A percentile compares a stretch with the other conserved stretches of the same genome.
Evolutionary conservation across 2,113 vertebrate species (phyloP).

Genomic region (Platichthys flesus): DNA sequence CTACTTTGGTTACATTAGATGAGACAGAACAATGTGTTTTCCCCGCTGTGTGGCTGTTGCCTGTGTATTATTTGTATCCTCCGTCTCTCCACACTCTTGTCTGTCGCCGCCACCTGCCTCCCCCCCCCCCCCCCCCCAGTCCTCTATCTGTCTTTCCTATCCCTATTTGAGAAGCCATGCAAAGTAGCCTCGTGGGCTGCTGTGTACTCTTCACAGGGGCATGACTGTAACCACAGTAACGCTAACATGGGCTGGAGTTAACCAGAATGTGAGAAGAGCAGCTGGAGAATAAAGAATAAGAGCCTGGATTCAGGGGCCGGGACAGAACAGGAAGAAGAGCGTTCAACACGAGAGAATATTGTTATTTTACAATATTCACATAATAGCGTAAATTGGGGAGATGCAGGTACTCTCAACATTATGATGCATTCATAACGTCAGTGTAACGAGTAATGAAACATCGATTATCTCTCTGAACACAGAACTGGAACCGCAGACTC

Average conservation of each 20-base stretch:
- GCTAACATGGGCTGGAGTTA: conserved; percentile 50
- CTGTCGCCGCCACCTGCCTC: conserved; percentile 13
- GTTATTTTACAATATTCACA: too few relatives aligned
- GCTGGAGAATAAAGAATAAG: conserved; percentile 45
- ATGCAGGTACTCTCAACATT: not conserved
- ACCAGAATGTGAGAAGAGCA: conserved; percentile 49
- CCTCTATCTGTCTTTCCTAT: conserved; percentile 2
- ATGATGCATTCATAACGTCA: not conserved
- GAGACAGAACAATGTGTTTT: conserved; percentile 54
- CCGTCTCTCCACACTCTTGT: conserved; percentile 9
- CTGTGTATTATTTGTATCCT: conserved; percentile 40
- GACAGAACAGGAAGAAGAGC: not conserved
- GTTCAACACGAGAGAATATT: not conserved
- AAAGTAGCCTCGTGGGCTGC: conserved; percentile 43
- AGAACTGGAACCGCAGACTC: not conserved
- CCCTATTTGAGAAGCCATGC: conserved; percentile 48
- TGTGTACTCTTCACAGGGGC: conserved; percentile 48
- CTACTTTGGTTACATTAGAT: conserved; percentile 69
- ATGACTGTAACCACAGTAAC: conserved; percentile 74
- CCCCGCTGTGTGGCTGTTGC: conserved; percentile 21
- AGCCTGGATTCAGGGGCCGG: conserved; percentile 16
- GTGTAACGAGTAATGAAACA: not conserved
- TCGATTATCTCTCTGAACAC: not conserved
- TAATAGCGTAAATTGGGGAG: not conserved
- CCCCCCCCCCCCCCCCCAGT: not conserved